Base-by-base conservation (phyloP, 1,140 invertebrate genomes). In the Mya arenaria region DNA sequence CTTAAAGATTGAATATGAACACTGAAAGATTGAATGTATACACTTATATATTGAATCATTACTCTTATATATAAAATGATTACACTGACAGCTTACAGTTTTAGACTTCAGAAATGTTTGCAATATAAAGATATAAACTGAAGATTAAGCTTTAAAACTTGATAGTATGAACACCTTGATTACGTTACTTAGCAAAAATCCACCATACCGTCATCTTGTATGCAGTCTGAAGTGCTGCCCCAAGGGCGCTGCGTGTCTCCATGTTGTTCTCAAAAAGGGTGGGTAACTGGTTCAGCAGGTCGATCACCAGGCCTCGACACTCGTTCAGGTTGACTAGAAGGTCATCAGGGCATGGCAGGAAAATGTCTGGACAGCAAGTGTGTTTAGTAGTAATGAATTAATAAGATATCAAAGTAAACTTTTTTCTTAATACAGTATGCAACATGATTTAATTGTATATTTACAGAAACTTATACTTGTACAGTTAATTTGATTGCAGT, bases 271-370 rank as follows among this genome's bases (percentile, higher is more conserved):
- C 94, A 93, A 97, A 98, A 79, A 97, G 94, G 36, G 93, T 94
- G 0, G 98, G 98, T 72, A 99, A 93, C 90, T 96, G 95, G 23
- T 93, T 94, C 34, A 99, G 92, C 79, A 99, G 93, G 91, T 98
- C 96, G 30, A 94, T 93, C 10, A 99, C 94, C 68, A 97, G 87
- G 52, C 97, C 96, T 74, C 95, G 95, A 79, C 95, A 95, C 91
- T 98, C 97, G 68, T 96, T 95, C 48, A 99, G 93, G 94, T 98
- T 99, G 39, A 99, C 98, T 83, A 99, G 93, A 72, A 99, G 93
- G 92, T 97, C 97, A 88, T 99, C 97, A 0, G 98, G 92, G 41
- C 90, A 90, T 5, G 94, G 94, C 37, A 95, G 78, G 82, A 94
- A 94, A 17, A 94, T 87, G 85, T 95, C 94, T 94, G 86, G 36